A percentile compares a stretch with the other conserved stretches of the same genome.
Conservation (phyloP, 1,140 invertebrate genomes). For the Geopemphigus sp. region DNA sequence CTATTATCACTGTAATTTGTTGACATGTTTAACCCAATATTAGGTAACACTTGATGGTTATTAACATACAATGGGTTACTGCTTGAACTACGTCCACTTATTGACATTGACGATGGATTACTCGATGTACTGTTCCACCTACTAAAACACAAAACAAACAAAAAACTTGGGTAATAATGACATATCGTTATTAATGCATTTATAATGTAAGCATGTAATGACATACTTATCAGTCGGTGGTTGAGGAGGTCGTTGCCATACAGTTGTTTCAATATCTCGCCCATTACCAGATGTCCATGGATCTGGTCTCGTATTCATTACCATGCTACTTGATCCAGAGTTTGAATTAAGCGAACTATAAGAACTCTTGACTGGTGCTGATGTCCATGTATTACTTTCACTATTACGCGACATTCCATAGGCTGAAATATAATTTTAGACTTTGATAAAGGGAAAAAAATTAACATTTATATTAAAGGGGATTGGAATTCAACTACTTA, state of each 20-base stretch:
- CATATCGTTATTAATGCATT: background rate
- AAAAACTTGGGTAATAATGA: too few relatives aligned
- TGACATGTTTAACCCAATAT: conserved; percentile 18
- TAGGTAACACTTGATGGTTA: conserved; percentile 20
- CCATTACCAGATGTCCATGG: conserved; percentile 14
- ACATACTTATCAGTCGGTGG: conserved; percentile 37
- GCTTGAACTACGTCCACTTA: conserved; percentile 33
- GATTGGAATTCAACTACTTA: too few relatives aligned
- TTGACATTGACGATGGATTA: conserved; percentile 28
- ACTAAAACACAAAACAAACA: background rate
- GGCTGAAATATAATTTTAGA: background rate
- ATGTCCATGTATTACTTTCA: conserved; percentile 28
- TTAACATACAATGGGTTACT: conserved; percentile 23
- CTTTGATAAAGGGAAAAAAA: background rate
- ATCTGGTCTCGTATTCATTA: conserved; percentile 12
- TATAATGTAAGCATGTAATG: background rate
- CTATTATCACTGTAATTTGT: conserved; percentile 39
- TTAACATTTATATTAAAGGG: too few relatives aligned
- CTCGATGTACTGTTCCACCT: conserved; percentile 32
- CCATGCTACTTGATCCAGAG: conserved; percentile 21
- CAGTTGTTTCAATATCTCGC: conserved; percentile 14
- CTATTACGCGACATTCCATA: conserved; percentile 41
- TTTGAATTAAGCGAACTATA: conserved; percentile 16
- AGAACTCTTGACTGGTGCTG: background rate
- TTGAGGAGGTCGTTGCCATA: conserved; percentile 41